Evolutionary conservation across 2,113 vertebrate species (phyloP).

Genomic region (Actenoides lindsayi): DNA sequence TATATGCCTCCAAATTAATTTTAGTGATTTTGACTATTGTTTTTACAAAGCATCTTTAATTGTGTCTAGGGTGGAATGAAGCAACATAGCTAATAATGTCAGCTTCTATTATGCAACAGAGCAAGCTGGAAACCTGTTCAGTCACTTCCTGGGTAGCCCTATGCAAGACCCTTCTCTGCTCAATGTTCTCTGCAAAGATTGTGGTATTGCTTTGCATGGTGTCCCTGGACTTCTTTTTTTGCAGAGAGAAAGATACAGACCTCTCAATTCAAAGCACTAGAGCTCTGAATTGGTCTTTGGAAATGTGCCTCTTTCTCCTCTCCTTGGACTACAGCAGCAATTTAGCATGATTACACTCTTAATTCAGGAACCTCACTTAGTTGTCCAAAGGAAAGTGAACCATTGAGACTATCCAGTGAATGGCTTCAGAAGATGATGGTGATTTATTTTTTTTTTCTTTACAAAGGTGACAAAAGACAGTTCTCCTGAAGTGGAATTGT

Average conservation of each 20-base stretch:
- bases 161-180: not conserved
- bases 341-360: not conserved
- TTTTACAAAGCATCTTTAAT: not conserved
- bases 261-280: not conserved
- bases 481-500: not conserved
- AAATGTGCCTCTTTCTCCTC: not conserved
- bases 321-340: not conserved
- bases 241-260: not conserved
- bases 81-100: fast-evolving
- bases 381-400: not conserved
- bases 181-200: not conserved
- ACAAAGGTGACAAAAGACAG: not conserved
- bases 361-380: not conserved
- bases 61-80: not conserved
- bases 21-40: not conserved
- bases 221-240: not conserved
- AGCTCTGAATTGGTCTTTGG: not conserved
- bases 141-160: not conserved
- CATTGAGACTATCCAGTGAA: not conserved
- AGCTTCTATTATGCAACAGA: not conserved
- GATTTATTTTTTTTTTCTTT: not conserved
- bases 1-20: not conserved
- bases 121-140: not conserved
- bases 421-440: not conserved
- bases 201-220: not conserved